These are phyloP conservation scores for Charaxes varanes DNA, from an alignment of 1,140 invertebrate genomes.

Conservation along the genomic window DNA sequence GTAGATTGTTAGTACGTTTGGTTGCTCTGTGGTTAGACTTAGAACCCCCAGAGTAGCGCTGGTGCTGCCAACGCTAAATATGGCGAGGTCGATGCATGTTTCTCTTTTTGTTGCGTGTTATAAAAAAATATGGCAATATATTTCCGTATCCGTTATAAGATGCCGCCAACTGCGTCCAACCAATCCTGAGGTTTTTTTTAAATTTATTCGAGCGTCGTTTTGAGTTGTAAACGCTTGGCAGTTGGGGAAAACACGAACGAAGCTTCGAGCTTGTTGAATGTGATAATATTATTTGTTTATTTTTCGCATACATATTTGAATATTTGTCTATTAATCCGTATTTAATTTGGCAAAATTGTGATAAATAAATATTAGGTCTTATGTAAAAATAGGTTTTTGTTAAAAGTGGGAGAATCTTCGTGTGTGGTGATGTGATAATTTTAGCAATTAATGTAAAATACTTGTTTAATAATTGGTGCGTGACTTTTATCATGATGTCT, in stretches of 20 bases:
- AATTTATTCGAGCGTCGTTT: conserved; percentile 55
- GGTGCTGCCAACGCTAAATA: too few relatives aligned
- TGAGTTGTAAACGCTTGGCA: too few relatives aligned
- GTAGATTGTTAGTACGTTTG: too few relatives aligned
- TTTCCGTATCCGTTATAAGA: conserved; percentile 22
- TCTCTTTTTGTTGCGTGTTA: not conserved
- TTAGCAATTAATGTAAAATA: conserved; percentile 35
- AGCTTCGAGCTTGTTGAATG: conserved; percentile 35
- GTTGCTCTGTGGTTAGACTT: too few relatives aligned
- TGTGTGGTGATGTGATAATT: conserved; percentile 43
- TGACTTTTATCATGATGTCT: conserved; percentile 45
- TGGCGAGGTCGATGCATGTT: too few relatives aligned
- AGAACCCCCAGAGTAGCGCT: too few relatives aligned
- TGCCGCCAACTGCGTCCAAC: conserved; percentile 39
- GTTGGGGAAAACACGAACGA: too few relatives aligned
- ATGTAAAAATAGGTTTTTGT: not conserved
- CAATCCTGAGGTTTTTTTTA: conserved; percentile 55
- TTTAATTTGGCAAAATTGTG: too few relatives aligned
- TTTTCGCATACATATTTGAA: too few relatives aligned
- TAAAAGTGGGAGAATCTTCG: conserved; percentile 12
- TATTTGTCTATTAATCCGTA: too few relatives aligned
- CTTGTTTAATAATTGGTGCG: conserved; percentile 19
- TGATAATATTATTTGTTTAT: too few relatives aligned
- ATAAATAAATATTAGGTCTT: too few relatives aligned
- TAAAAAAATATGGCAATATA: not conserved